phyloP scores from a whole-genome alignment of 2,797 vertebrate species.

The Helicolenus hilgendorfi region DNA sequence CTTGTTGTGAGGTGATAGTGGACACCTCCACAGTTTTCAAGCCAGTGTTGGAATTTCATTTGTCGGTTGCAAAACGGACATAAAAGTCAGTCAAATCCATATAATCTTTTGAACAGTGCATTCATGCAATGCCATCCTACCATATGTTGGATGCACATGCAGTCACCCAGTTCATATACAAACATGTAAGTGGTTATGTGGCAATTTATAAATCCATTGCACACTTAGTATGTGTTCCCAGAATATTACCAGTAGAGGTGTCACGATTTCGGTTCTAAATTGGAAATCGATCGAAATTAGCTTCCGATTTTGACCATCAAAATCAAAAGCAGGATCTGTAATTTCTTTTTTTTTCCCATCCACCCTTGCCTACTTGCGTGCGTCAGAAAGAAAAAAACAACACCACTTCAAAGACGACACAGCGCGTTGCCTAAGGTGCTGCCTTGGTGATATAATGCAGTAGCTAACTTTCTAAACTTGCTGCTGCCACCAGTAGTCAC shows the following conservation, averaged over 20 bases:
- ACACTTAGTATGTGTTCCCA: neutral
- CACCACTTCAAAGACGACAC: too few relatives aligned
- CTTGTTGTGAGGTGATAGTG: neutral
- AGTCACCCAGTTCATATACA: neutral
- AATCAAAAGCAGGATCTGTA: too few relatives aligned
- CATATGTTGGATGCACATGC: neutral
- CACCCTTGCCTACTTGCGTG: too few relatives aligned
- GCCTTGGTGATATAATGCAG: neutral
- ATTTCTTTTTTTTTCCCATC: too few relatives aligned
- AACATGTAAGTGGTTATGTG: neutral
- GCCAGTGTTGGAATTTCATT: neutral
- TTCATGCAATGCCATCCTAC: neutral
- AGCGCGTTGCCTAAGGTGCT: neutral
- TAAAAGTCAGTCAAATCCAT: neutral
- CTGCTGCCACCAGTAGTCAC: neutral
- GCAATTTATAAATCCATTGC: neutral
- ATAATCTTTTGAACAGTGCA: neutral
- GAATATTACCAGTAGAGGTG: neutral
- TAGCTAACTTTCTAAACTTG: neutral
- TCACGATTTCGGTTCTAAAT: too few relatives aligned
- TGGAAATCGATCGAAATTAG: too few relatives aligned
- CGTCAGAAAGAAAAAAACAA: too few relatives aligned
- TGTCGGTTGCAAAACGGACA: neutral
- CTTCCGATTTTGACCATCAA: too few relatives aligned
- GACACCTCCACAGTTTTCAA: neutral